Evolutionary conservation across 1,140 invertebrate genomes (phyloP), one percentile per base, ranked within the genome.

Genomic region (Solenopsis invicta): DNA sequence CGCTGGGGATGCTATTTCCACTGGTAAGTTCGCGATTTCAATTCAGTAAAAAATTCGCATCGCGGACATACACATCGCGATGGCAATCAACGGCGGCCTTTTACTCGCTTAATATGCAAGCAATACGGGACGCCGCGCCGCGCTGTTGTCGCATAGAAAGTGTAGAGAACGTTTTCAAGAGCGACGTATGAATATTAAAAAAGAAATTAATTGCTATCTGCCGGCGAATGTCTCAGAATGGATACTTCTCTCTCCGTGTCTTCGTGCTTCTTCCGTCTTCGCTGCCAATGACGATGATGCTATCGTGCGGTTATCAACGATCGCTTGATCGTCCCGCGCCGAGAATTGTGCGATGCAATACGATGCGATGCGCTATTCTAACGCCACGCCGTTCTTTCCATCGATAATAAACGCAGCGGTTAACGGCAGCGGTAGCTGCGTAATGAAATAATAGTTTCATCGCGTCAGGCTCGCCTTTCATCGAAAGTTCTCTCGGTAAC

Each of bases 141-240:
- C n/a, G n/a, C n/a, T n/a, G n/a, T 75, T 75, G 80, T 84, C 54
- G 54, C 69, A 24, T 84, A 84, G 80, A 84, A 84, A 84, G 80
- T 75, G 4, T 59, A 37, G 69, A 61, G 67, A 72, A 74, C 41
- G 50, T 81, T 81, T 81, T 81, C 78, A 74, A 84, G 80, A 75
- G 41, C 80, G 67, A 37, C 37, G n/a, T 48, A 75, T 84, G 54
- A 84, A 84, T 84, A 84, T 84, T 84, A 61, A 84, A 74, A 75
- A 84, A 84, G 67, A 59, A 84, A 75, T 84, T 84, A 84, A 84
- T 84, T 75, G 13, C 77, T 56, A 56, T 69, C 50, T 37, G 67
- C 37, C 61, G 29, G 72, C 34, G 34, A 75, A 13, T 48, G 18
- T 72, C 52, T 80, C 61, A n/a, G 41, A 59, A 48, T 34, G 67